These are phyloP conservation scores for Pachymerium ferrugineum DNA, from an alignment of 2,888 invertebrate species.

Conservation along the genomic window DNA sequence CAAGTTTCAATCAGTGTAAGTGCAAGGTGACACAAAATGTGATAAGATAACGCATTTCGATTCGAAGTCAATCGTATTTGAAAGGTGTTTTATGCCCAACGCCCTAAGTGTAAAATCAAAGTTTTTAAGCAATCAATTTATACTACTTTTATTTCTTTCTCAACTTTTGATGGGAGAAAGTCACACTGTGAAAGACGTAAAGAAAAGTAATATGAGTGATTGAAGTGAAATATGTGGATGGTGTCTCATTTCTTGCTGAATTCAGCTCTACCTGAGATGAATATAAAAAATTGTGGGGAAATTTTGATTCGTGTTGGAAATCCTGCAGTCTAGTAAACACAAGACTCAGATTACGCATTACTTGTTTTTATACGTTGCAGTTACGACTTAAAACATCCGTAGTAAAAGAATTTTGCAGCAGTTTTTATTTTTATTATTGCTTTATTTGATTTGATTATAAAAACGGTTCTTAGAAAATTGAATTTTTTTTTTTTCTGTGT, in stretches of 20 bases:
- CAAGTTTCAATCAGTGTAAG: not conserved
- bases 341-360: not conserved
- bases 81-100: no score
- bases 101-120: not conserved
- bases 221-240: constrained; percentile 9
- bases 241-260: constrained; percentile 16
- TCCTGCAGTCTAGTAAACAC: constrained; percentile 1
- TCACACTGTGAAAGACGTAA: not conserved
- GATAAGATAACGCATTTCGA: not conserved
- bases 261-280: constrained; percentile 21
- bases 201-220: not conserved
- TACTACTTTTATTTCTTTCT: no score
- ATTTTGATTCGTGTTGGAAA: not conserved
- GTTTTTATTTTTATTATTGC: not conserved
- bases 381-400: not conserved
- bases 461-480: no score
- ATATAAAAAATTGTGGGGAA: not conserved
- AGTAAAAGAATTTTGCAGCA: not conserved
- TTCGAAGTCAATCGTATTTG: not conserved
- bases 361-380: not conserved
- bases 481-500: no score
- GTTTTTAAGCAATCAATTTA: no score
- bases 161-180: not conserved
- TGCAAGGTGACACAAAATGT: not conserved
- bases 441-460: no score